These are phyloP conservation scores for Sebastes iracundus DNA, from an alignment of 2,797 vertebrate genomes.

Conservation along the genomic window DNA sequence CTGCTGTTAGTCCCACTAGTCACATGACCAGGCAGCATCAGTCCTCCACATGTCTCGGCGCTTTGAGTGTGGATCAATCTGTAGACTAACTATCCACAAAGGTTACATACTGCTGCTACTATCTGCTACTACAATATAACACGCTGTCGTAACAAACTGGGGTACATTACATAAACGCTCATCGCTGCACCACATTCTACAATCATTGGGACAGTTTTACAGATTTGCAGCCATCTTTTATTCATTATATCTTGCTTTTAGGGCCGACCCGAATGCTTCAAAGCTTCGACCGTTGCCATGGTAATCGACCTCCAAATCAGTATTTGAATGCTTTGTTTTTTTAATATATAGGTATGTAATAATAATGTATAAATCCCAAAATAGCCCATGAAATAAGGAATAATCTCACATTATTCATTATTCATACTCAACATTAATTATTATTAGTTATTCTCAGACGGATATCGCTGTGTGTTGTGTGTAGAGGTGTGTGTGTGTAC, in stretches of 20 bases:
- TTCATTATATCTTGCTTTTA: neutral
- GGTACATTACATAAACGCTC: conserved; percentile 31
- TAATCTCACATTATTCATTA: too few species aligned
- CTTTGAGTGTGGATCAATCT: neutral
- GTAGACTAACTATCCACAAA: neutral
- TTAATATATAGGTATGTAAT: neutral
- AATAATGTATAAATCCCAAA: too few species aligned
- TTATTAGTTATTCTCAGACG: too few species aligned
- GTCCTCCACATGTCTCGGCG: neutral
- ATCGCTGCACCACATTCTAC: conserved; percentile 3
- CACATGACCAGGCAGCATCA: conserved; percentile 33
- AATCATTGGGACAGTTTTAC: neutral
- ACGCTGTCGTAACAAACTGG: neutral
- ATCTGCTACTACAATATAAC: neutral
- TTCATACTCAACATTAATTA: too few species aligned
- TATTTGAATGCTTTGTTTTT: neutral
- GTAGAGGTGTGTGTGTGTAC: too few species aligned
- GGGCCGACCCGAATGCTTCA: too few species aligned
- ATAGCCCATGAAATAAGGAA: too few species aligned
- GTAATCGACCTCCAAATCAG: too few species aligned
- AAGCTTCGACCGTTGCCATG: too few species aligned
- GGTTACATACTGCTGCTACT: neutral
- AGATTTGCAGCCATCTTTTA: neutral
- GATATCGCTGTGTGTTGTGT: too few species aligned
- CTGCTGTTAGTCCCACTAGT: conserved; percentile 38